Evolutionary conservation across 2,888 invertebrate genomes (phyloP).

Genomic region (Cheilosia vulpina): DNA sequence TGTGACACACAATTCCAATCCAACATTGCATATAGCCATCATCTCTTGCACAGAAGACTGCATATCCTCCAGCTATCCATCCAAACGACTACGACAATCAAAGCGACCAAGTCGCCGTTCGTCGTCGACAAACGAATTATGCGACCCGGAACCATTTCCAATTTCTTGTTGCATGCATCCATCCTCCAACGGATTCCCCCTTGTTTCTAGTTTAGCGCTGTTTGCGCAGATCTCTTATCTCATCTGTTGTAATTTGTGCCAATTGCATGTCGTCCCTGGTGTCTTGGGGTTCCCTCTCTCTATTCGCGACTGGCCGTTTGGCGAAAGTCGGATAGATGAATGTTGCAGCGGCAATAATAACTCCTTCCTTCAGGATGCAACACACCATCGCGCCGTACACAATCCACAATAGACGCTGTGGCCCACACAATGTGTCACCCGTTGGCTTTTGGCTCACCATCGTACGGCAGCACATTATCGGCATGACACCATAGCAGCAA

Average conservation of each 20-base stretch:
- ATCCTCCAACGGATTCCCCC: slow-evolving; percentile 43
- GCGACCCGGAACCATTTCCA: slow-evolving; percentile 60
- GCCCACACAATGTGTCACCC: slow-evolving; percentile 62
- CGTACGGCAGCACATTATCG: slow-evolving; percentile 15
- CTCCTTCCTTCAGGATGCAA: slow-evolving; percentile 62
- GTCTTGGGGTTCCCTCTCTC: slow-evolving; percentile 29
- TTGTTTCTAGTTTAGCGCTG: slow-evolving; percentile 49
- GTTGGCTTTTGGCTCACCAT: slow-evolving; percentile 43
- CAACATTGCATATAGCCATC: slow-evolving; percentile 10
- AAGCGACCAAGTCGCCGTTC: neutral
- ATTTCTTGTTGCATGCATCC: slow-evolving; percentile 43
- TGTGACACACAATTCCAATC: slow-evolving; percentile 40
- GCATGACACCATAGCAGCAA: neutral
- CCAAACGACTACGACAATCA: slow-evolving; percentile 1
- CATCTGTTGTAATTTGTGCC: slow-evolving; percentile 64
- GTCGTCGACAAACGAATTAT: slow-evolving; percentile 49
- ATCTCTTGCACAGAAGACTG: slow-evolving; percentile 1
- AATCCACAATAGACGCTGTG: slow-evolving; percentile 35
- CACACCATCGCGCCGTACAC: slow-evolving; percentile 8
- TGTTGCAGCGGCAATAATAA: slow-evolving; percentile 50
- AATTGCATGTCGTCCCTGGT: slow-evolving; percentile 50
- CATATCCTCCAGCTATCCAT: slow-evolving; percentile 25
- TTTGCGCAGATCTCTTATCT: slow-evolving; percentile 55
- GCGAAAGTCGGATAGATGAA: slow-evolving; percentile 59
- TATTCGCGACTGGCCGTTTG: slow-evolving; percentile 30